These are phyloP conservation scores for Drosophila buzzatii DNA, from an alignment of 2,888 invertebrate genomes.

Conservation along the genomic window DNA sequence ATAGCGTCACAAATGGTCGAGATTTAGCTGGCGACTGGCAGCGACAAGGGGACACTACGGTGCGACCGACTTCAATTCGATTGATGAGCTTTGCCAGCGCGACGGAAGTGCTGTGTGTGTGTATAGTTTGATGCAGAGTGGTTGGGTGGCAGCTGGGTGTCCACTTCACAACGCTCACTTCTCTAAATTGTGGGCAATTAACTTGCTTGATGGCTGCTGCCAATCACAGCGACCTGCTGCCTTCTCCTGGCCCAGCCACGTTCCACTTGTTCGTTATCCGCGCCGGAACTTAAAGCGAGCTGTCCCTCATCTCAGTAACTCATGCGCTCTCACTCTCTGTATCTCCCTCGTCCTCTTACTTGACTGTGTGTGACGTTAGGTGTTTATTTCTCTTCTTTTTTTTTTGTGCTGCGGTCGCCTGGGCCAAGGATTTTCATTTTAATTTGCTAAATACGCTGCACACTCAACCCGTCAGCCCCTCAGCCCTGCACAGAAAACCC, in stretches of 20 bases:
- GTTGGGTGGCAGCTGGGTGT: not conserved
- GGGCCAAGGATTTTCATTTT: conserved; percentile 70
- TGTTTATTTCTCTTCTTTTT: conserved; percentile 24
- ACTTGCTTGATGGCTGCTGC: conserved; percentile 80
- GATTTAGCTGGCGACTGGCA: conserved; percentile 61
- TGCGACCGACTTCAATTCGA: conserved; percentile 69
- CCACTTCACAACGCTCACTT: conserved; percentile 36
- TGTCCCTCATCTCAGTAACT: conserved; percentile 8
- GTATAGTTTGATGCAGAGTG: not conserved
- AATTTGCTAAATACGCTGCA: conserved; percentile 72
- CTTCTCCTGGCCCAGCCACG: conserved; percentile 39
- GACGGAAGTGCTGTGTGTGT: conserved; percentile 43
- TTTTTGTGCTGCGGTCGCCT: conserved; percentile 45
- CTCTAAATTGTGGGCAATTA: conserved; percentile 81
- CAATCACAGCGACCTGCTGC: conserved; percentile 74
- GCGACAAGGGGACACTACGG: not conserved
- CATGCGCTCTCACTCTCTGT: not conserved
- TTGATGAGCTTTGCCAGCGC: conserved; percentile 70
- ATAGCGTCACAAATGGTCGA: conserved; percentile 74
- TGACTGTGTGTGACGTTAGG: conserved; percentile 36
- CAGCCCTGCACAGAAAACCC: conserved; percentile 4
- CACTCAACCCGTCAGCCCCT: conserved; percentile 5
- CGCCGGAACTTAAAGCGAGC: conserved; percentile 32
- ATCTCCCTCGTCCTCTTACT: not conserved
- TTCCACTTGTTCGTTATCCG: conserved; percentile 31